Base-by-base conservation (phyloP, 2,113 vertebrate species). In the Stomatorhinus ivindoensis region DNA sequence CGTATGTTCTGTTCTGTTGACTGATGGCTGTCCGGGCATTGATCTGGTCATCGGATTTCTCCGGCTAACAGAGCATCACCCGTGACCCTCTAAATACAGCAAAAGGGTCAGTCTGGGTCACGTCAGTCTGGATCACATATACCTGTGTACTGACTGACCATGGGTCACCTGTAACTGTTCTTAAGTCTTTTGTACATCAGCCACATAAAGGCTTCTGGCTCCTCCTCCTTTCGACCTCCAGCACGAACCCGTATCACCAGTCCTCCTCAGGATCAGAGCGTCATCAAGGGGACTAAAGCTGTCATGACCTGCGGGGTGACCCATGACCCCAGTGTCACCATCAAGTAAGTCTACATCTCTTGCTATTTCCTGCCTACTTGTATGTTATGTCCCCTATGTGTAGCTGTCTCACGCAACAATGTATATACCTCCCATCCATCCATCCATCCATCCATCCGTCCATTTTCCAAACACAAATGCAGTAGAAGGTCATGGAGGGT, bases 211-310 rank as follows among this genome's bases (percentile, higher is more conserved):
- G 11, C 7, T 31, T 53, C 27, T 39, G n/a, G n/a, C 27, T 87
- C 27, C 9, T 53, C 27, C 50, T 35, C 47, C 17, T 80, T 21
- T 76, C 31, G 50, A 87, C 46, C 35, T 47, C 21, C 96, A 99
- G 98, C 98, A 10, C 96, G 98, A 90, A 99, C 98, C 0, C 97
- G 97, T 3, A 99, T 99, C 95, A 98, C 95, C 0, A 97, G 94
- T 92, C 97, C 97, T 0, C 98, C 98, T 0, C 97, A 98, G 93
- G 96, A 99, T 93, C 98, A 98, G 94, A 99, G 97, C 0, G 98
- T 99, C 94, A 99, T 99, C 95, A 99, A 99, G 92, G 98, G 98
- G 1, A 99, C 98, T 87, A 98, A 98, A 91, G 98, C 98, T 5
- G 93, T 96, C 80, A 97, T 99, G 98, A 96, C 95, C 92, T 99